Evolutionary conservation across 2,113 vertebrate species (phyloP), one percentile per base, ranked within the genome.

Genomic region (Isurus oxyrinchus): DNA sequence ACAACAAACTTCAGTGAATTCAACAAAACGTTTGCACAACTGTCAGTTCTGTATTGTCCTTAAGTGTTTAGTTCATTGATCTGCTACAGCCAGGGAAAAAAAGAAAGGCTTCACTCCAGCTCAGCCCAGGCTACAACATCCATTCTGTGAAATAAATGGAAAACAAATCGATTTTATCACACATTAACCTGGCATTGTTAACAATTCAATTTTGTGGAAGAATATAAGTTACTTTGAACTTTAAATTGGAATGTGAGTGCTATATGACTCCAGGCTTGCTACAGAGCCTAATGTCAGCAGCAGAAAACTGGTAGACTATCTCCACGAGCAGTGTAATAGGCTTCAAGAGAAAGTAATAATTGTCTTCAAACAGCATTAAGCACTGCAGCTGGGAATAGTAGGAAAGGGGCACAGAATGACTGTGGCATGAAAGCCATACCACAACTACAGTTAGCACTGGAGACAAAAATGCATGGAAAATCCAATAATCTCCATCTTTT

Each of bases 151-250:
- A 35, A 55, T 67, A 53, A 72, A 95, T 72, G 44, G 94, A 69
- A 95, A 95, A 49, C 14, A 2, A 95, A 76, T 95, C 40, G 27
- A 72, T 95, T 95, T 49, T 72, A 95, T 69, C 66, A 72, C 44
- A 35, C 94, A 76, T 95, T 95, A 95, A 95, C 94, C 67, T 95
- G 66, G 40, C 67, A 72, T 53, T 95, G 67, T 69, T 95, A 95
- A 49, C 94, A 95, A 72, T 95, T 95, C 66, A 95, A 95, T 72
- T 95, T 55, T 13, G 66, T 95, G 31, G 3, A 31, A 76, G 66
- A 55, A 95, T 69, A 69, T n/a, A 95, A 95, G 66, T 95, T 23
- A 63, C 67, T 95, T 76, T 55, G 66, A 95, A 95, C 94, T 72
- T 95, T 55, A 55, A 95, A 95, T 95, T 95, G 94, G 27, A 95